Evolutionary conservation across 2,888 invertebrate species (phyloP).

Genomic region (Eristalis intricaria): DNA sequence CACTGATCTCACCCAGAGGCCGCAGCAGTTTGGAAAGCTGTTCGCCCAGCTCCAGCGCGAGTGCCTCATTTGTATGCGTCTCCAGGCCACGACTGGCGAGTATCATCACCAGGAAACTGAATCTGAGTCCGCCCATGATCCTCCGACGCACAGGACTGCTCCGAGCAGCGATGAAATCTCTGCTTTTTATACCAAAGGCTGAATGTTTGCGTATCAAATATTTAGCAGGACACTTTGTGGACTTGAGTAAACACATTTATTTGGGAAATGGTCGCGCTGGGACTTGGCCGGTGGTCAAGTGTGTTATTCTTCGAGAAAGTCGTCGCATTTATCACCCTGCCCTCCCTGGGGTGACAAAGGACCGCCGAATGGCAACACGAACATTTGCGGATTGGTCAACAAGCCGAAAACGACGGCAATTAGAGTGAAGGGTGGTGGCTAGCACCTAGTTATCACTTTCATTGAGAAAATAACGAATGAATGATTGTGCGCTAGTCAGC

Average conservation of each 20-base stretch:
- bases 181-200: constrained; percentile 38
- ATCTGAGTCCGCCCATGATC: constrained; percentile 21
- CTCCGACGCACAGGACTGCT: constrained; percentile 30
- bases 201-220: constrained; percentile 6
- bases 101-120: neutral
- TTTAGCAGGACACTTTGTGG: constrained; percentile 9
- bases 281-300: neutral
- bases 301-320: neutral
- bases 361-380: neutral
- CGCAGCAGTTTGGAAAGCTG: constrained; percentile 61
- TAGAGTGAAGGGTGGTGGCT: neutral
- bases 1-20: constrained; percentile 72
- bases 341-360: neutral
- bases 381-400: neutral
- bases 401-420: neutral
- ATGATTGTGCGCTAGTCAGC: neutral
- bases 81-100: neutral
- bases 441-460: neutral
- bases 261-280: neutral
- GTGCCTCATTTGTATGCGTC: neutral
- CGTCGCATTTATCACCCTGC: neutral
- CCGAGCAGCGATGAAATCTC: neutral
- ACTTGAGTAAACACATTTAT: constrained; percentile 38
- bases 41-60: neutral
- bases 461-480: neutral